Base-by-base conservation (phyloP, 2,888 invertebrate species). In the Hermodice carunculata region DNA sequence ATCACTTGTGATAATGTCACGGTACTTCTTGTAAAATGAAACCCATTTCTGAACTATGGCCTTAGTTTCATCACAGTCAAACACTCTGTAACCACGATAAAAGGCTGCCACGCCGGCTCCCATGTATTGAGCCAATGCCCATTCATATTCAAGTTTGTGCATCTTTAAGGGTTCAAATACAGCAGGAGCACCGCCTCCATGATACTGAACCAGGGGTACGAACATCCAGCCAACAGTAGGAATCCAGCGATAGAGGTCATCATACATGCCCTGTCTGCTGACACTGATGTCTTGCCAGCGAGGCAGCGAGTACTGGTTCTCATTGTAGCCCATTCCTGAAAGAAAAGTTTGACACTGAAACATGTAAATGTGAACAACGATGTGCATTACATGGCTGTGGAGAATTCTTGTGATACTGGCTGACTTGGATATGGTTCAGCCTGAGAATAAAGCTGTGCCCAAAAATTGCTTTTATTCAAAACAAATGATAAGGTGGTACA, bases 161-260 rank as follows among this genome's bases (percentile, higher is more conserved):
- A 60, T 46, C 14, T 57, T 43, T 4, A 72, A 57, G 14, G 73
- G 73, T 31, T 73, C 71, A 48, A 73, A 73, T n/a, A 31, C 31
- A 24, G 73, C 73, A 3, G 67, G 58, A 11, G 19, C 66, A 17
- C 69, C 69, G 17, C 71, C 73, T 28, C 64, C 66, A 52, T 73
- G 73, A 63, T 73, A 73, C 11, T 43, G 46, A 4, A 66, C 66
- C 8, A 73, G 54, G 2, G 73, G 73, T 22, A 73, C 54, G 44
- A 67, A 66, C 73, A 73, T 72, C 73, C 73, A 73, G 22, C 69
- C 71, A 3, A 61, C 59, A 11, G 69, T 67, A 22, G 73, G 73
- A 19, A 60, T 69, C 29, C 48, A 43, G 54, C 46, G 31, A 54
- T 49, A 70, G 17, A 65, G 61, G 60, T 72, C 67, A 52, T 73